These are phyloP conservation scores for Onychomys torridus DNA, from an alignment of 2,797 vertebrate species.

Conservation along the genomic window DNA sequence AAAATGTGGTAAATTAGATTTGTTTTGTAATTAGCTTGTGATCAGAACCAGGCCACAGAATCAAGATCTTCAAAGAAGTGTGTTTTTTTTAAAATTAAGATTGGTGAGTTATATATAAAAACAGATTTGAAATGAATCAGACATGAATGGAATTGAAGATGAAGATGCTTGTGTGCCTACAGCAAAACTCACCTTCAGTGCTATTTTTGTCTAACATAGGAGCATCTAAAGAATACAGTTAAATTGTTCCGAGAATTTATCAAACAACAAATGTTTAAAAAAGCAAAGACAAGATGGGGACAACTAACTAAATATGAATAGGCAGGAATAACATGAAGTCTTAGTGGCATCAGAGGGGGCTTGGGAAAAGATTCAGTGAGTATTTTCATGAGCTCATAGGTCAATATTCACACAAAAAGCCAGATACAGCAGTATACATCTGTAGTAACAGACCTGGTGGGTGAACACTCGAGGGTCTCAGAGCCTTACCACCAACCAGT, in stretches of 20 bases:
- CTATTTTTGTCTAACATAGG: neutral
- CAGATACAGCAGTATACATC: neutral
- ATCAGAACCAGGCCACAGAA: slow-evolving; percentile 19
- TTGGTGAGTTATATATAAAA: neutral
- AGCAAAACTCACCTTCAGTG: neutral
- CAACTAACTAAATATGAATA: slow-evolving; percentile 17
- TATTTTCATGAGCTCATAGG: neutral
- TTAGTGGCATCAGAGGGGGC: neutral
- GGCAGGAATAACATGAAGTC: neutral
- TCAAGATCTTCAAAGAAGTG: slow-evolving; percentile 7
- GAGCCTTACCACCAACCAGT: neutral
- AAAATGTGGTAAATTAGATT: neutral
- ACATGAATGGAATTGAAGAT: neutral
- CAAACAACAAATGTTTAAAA: neutral
- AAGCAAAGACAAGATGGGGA: neutral
- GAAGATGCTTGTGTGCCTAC: neutral
- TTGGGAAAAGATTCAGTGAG: neutral
- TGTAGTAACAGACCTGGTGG: neutral
- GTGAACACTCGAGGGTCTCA: neutral
- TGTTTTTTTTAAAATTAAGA: neutral
- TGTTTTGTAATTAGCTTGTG: slow-evolving; percentile 8
- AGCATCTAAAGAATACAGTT: neutral
- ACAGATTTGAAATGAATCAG: neutral
- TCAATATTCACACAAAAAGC: neutral
- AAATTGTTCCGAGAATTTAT: slow-evolving; percentile 23